These are phyloP conservation scores for Gallirallus australis DNA, from an alignment of 2,797 vertebrate species.

Conservation along the genomic window DNA sequence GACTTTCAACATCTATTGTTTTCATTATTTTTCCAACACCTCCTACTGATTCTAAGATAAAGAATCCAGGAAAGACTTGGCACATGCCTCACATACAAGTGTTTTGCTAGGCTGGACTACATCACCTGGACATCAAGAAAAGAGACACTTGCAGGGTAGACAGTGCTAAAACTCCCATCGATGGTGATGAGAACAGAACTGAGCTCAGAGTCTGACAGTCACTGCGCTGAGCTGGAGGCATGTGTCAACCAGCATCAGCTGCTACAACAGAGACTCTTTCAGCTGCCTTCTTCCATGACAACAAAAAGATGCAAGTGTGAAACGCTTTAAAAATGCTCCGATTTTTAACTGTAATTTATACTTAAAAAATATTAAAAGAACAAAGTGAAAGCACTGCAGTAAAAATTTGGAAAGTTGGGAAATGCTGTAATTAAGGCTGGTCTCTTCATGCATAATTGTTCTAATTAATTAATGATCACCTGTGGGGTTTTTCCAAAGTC, in stretches of 20 bases:
- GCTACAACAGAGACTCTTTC: slow-evolving; percentile 7
- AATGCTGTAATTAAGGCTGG: neutral
- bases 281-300: neutral
- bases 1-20: neutral
- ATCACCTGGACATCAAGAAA: neutral
- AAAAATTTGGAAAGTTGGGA: neutral
- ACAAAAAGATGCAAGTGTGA: neutral
- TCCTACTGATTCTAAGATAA: neutral
- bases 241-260: neutral
- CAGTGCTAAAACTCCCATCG: neutral
- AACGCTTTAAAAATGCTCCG: neutral
- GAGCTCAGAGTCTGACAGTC: slow-evolving; percentile 7
- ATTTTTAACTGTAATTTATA: neutral
- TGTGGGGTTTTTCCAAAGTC: neutral
- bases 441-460: neutral
- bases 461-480: neutral
- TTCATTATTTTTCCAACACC: neutral
- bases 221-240: neutral
- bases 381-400: neutral
- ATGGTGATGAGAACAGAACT: neutral
- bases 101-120: neutral
- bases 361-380: neutral
- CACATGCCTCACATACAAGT: neutral
- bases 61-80: neutral
- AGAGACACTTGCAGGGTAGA: neutral